A percentile compares a stretch with the other conserved stretches of the same genome.
Conservation (phyloP, 2,113 vertebrate species). For the Rhinoptilus africanus region DNA sequence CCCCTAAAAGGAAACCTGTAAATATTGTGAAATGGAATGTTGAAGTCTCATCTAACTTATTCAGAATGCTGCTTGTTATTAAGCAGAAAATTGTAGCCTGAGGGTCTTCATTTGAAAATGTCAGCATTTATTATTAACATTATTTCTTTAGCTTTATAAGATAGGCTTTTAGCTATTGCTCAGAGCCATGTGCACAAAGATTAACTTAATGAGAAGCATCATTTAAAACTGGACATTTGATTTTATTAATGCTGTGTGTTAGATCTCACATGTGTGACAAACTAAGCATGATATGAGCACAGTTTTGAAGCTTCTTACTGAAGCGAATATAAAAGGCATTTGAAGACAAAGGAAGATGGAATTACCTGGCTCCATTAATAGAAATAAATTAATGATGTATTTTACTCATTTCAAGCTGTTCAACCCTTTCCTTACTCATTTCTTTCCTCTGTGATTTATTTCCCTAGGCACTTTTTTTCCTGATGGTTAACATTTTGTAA, state of each 20-base stretch:
- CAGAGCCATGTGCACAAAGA: neutral
- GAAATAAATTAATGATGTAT: neutral
- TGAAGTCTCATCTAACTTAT: neutral
- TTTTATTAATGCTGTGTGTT: neutral
- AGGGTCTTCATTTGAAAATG: conserved; percentile 27
- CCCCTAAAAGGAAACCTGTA: neutral
- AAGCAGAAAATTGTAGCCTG: neutral
- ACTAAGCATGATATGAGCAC: neutral
- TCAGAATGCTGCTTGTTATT: conserved; percentile 12
- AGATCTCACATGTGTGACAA: neutral
- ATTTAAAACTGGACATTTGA: neutral
- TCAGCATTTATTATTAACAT: conserved; percentile 9
- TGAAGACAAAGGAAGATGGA: neutral
- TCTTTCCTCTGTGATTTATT: neutral
- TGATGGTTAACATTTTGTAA: neutral
- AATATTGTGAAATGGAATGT: neutral
- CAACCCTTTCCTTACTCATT: neutral
- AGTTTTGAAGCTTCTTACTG: neutral
- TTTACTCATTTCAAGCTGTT: neutral
- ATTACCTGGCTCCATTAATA: neutral
- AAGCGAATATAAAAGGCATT: neutral
- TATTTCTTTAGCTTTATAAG: neutral
- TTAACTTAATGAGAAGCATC: neutral
- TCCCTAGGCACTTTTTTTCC: neutral
- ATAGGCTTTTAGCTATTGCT: neutral